Evolutionary conservation across 2,113 vertebrate genomes (phyloP), one percentile per base, ranked within the genome.

Genomic region (Lates calcarifer): DNA sequence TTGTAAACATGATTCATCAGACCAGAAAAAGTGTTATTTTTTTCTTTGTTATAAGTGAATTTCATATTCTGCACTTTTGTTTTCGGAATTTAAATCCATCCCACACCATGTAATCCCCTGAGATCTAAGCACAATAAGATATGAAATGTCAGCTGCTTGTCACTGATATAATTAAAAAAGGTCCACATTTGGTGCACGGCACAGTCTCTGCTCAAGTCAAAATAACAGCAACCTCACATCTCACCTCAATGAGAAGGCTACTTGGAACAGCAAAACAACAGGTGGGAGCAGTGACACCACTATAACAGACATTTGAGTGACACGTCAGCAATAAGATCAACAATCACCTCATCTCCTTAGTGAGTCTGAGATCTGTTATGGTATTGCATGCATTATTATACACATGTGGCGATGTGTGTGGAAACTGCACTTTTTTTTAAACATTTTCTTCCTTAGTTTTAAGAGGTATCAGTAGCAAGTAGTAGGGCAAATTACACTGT

Each of bases 311-410:
- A 70, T n/a, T 74, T 78, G 69, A 47, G 41, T 51, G 43, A 87
- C 62, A 81, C 47, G 76, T 11, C 63, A 84, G 67, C 37, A 63
- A 56, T 72, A 51, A 70, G 58, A 80, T 84, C 72, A 86, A 43
- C 51, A 82, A 64, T 67, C 64, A 72, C 57, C 43, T 77, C 74
- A 75, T 80, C 78, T 86, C 72, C 68, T 74, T 53, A 51, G 66
- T 74, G n/a, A 75, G 62, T 65, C 67, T n/a, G n/a, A n/a, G n/a
- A n/a, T n/a, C n/a, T n/a, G n/a, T n/a, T n/a, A n/a, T n/a, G n/a
- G n/a, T n/a, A n/a, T n/a, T n/a, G n/a, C n/a, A n/a, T n/a, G n/a
- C n/a, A n/a, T n/a, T n/a, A n/a, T n/a, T n/a, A n/a, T n/a, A n/a
- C n/a, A n/a, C n/a, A n/a, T n/a, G n/a, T n/a, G n/a, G n/a, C n/a